Evolutionary conservation across 2,888 invertebrate genomes (phyloP).

Genomic region (Apotomis betuletana): DNA sequence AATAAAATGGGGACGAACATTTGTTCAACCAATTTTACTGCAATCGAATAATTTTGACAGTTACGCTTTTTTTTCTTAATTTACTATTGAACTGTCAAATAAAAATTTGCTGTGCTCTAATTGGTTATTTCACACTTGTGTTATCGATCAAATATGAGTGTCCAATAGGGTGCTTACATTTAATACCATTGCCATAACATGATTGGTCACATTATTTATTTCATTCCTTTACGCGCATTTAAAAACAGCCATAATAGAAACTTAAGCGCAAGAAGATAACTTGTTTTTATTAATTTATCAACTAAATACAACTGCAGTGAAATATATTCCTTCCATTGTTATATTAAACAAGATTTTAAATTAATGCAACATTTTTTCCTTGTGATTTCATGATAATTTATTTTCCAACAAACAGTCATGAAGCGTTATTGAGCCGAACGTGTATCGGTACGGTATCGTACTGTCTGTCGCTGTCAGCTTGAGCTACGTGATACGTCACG

Average conservation of each 20-base stretch:
- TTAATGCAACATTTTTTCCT: no score
- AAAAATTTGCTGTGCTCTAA: slow-evolving; percentile 42
- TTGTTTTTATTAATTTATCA: no score
- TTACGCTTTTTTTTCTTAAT: slow-evolving; percentile 52
- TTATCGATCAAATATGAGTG: slow-evolving; percentile 49
- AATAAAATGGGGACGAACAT: slow-evolving; percentile 55
- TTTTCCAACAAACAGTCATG: no score
- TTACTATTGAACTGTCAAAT: slow-evolving; percentile 25
- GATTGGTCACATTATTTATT: slow-evolving; percentile 53
- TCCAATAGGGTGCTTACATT: slow-evolving; percentile 71
- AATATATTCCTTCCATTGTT: no score
- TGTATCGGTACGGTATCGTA: neutral
- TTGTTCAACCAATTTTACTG: slow-evolving; percentile 51
- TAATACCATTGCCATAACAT: slow-evolving; percentile 55
- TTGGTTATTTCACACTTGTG: slow-evolving; percentile 52
- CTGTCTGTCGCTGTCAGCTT: slow-evolving; percentile 9
- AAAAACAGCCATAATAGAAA: neutral
- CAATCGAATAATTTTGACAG: slow-evolving; percentile 62
- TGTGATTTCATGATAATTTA: no score
- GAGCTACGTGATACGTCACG: neutral
- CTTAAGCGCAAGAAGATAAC: neutral
- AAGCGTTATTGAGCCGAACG: no score
- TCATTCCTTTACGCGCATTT: slow-evolving; percentile 53
- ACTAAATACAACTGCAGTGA: no score
- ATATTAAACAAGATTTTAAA: no score